Base-by-base conservation (phyloP, 2,797 vertebrate species). In the Darevskia mixta region DNA sequence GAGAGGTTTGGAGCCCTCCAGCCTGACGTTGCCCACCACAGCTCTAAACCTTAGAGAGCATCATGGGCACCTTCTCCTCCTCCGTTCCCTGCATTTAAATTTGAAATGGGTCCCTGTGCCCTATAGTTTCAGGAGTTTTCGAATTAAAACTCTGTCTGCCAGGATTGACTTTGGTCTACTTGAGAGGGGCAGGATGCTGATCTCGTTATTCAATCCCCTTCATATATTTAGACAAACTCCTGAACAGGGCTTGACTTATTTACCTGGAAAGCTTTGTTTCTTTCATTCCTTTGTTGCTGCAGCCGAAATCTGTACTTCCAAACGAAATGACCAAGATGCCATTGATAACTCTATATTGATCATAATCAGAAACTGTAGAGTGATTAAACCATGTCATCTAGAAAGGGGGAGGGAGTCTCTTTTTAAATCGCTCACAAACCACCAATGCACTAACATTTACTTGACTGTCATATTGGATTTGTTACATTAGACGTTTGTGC, bases 381-480 rank as follows among this genome's bases (percentile, higher is more conserved):
- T 38, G 4, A 75, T 69, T 38, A 89, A 90, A 87, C 0, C 7
- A 0, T 86, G 1, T 0, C 20, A 79, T 89, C 67, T 72, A 38
- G 66, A n/a, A 32, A 11, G 49, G 27, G 23, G 11, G 9, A 0
- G 0, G 15, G 58, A 3, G 1, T 4, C 7, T 83, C 67, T 85
- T 55, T 38, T 0, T 10, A 77, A 71, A 88, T 66, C 27, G 41
- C 67, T 86, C 23, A 45, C 18, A 58, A 43, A 58, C 2, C 79
- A 55, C 69, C 79, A 72, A 2, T 75, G 41, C n/a, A 81, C 43
- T 91, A 92, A 90, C 67, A 79, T 86, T 78, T 76, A 92, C 81
- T 87, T 85, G 95, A 32, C 71, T 95, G 91, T 93, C 67, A 77
- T 82, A 61, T 5, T 73, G 77, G 0, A 0, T 77, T 91, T 91